Evolutionary conservation across 2,113 vertebrate genomes (phyloP).

Genomic region (Daboia siamensis): DNA sequence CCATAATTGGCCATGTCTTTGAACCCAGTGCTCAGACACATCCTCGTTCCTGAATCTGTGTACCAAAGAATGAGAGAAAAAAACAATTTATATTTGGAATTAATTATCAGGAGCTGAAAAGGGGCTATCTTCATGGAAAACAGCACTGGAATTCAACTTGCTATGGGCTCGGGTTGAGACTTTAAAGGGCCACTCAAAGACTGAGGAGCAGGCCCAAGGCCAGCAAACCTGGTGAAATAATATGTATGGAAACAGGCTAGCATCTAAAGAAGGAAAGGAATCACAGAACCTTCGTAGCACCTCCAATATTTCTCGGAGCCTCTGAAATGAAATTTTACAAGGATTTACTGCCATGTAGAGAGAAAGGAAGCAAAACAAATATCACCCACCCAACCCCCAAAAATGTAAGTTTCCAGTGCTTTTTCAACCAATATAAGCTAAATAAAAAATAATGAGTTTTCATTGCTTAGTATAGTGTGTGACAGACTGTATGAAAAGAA

Average conservation of each 20-base stretch:
- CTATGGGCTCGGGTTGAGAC: not conserved
- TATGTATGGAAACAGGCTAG: not conserved
- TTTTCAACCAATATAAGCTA: not conserved
- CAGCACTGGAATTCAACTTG: not conserved
- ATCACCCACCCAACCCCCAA: not conserved
- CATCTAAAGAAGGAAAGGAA: not conserved
- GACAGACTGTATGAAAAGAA: not conserved
- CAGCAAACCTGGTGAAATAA: not conserved
- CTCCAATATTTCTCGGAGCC: not conserved
- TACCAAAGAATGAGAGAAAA: not conserved
- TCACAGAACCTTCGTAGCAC: not conserved
- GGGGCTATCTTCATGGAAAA: not conserved
- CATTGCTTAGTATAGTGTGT: not conserved
- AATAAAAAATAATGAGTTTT: not conserved
- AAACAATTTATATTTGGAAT: not conserved
- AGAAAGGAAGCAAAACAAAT: not conserved
- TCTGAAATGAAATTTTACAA: not conserved
- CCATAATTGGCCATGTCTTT: not conserved
- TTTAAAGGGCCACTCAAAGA: not conserved
- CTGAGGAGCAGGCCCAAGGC: not conserved
- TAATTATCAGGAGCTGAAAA: not conserved
- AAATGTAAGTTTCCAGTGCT: not conserved
- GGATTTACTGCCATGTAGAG: not conserved
- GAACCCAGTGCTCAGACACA: not conserved
- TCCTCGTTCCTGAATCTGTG: not conserved